Conservation (phyloP, 2,113 vertebrate species). For the Paedocypris sp. region DNA sequence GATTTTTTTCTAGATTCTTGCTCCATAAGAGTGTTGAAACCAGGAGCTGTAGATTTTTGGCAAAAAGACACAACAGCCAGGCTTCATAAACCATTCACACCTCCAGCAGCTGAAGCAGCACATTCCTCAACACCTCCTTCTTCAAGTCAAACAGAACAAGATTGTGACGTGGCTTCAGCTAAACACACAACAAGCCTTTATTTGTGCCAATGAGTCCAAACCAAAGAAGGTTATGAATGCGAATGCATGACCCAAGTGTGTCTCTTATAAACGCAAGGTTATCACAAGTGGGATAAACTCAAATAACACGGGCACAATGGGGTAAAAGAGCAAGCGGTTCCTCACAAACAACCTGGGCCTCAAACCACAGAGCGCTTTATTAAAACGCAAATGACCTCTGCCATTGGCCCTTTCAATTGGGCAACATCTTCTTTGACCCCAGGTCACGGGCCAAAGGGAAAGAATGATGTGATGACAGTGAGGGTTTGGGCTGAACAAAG, state of each 20-base stretch:
- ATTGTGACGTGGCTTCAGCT: background rate
- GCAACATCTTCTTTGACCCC: background rate
- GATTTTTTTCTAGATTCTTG: too few species aligned
- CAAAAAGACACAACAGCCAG: too few species aligned
- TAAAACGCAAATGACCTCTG: background rate
- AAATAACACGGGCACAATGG: background rate
- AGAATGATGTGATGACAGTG: background rate
- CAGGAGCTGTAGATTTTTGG: too few species aligned
- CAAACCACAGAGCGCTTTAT: background rate
- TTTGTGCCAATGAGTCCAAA: slow-evolving; percentile 7
- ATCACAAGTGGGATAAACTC: background rate
- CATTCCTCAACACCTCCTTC: slow-evolving; percentile 22
- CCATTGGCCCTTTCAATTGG: background rate
- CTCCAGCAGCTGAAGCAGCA: slow-evolving; percentile 9
- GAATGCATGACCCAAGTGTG: background rate
- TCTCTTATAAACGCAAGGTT: background rate
- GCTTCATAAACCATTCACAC: background rate
- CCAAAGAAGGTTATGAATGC: background rate
- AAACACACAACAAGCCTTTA: slow-evolving; percentile 18
- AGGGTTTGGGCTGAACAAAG: background rate
- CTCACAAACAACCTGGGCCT: background rate
- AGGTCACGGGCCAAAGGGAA: background rate
- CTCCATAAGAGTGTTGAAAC: too few species aligned
- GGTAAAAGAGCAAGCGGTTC: background rate
- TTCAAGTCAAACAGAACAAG: slow-evolving; percentile 7